Evolutionary conservation across 2,113 vertebrate genomes (phyloP).

Genomic region (Mastomys natalensis): DNA sequence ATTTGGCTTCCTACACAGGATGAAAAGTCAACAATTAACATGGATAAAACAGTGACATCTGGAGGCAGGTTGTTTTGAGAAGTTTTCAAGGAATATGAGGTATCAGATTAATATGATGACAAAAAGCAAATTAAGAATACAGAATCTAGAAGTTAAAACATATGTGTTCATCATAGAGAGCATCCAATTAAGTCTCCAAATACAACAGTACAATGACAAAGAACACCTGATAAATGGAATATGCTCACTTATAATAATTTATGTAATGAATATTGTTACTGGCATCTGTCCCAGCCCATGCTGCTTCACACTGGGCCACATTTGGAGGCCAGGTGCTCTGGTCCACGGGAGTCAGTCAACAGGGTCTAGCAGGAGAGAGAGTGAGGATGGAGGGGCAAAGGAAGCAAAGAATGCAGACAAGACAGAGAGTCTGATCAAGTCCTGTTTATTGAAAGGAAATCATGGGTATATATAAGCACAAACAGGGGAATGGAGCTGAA

Average conservation of each 20-base stretch:
- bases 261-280: neutral
- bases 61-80: constrained; percentile 4
- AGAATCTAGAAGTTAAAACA: neutral
- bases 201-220: neutral
- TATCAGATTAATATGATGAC: neutral
- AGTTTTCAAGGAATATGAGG: neutral
- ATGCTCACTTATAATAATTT: neutral
- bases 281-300: neutral
- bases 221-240: neutral
- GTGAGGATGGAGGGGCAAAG: no score
- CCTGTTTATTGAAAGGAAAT: no score
- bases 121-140: neutral
- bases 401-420: no score
- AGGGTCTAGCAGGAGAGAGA: no score
- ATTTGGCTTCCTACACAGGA: neutral
- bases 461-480: no score
- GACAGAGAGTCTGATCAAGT: no score
- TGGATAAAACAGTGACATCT: constrained; percentile 18
- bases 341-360: no score
- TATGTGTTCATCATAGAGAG: neutral
- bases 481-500: no score
- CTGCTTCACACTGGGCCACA: no score
- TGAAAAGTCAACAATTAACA: constrained; percentile 8
- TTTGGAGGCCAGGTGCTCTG: no score
- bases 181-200: neutral